A percentile compares a stretch with the other conserved stretches of the same genome.
phyloP scores from a whole-genome alignment of 23 tunicate genomes.

The Styela clava region DNA sequence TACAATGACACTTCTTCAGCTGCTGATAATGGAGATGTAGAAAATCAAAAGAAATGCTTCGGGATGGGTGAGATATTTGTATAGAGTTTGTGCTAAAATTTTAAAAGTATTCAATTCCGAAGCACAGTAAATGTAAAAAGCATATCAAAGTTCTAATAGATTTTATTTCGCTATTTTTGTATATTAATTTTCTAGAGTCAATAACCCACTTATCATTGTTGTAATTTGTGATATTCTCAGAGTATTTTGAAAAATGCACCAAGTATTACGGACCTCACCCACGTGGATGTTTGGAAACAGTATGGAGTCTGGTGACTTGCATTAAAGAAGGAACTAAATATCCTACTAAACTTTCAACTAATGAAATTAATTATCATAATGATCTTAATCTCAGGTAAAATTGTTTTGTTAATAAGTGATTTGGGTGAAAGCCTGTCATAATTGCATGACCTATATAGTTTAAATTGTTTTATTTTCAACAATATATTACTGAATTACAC shows the following conservation, averaged over 20 bases:
- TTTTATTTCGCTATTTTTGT: too few relatives aligned
- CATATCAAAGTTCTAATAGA: too few relatives aligned
- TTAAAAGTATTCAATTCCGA: too few relatives aligned
- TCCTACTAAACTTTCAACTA: background rate
- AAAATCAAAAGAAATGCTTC: constrained; percentile 18
- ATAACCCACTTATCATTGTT: too few relatives aligned
- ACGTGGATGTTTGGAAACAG: background rate
- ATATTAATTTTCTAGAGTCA: too few relatives aligned
- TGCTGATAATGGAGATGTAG: constrained; percentile 10
- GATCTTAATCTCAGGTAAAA: background rate
- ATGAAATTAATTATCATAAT: background rate
- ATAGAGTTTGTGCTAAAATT: background rate
- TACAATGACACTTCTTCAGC: background rate
- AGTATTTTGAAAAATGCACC: background rate
- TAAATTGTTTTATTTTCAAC: background rate
- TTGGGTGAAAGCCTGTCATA: too few relatives aligned
- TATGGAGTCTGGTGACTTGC: background rate
- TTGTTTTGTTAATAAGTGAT: too few relatives aligned
- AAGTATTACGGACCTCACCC: constrained; percentile 21
- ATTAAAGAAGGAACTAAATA: constrained; percentile 5
- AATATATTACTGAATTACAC: too few relatives aligned
- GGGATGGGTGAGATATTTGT: constrained; percentile 34
- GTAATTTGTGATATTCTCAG: too few relatives aligned
- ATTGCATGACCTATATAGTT: background rate
- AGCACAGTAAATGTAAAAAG: too few relatives aligned